Evolutionary conservation across 2,113 vertebrate species (phyloP).

Genomic region (Arizona elegans): DNA sequence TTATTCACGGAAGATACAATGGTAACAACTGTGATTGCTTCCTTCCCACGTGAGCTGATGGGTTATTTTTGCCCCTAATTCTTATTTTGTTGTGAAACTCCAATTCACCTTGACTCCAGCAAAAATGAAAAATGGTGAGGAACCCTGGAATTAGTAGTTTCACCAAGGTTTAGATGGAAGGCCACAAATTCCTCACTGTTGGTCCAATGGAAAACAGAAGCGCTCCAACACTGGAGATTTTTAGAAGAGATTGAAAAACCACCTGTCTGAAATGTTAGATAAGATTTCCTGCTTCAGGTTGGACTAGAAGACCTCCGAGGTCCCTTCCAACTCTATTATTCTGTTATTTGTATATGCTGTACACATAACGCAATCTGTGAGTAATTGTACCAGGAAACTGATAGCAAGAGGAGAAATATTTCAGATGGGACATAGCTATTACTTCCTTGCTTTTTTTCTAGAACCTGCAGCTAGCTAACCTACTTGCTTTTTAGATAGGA

Average conservation of each 20-base stretch:
- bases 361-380: background rate
- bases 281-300: background rate
- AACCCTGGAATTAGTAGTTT: background rate
- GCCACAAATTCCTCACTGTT: background rate
- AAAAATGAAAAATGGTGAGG: background rate
- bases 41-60: background rate
- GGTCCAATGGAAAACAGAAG: background rate
- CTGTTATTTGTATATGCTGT: background rate
- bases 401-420: background rate
- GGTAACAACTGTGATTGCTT: background rate
- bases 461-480: slow-evolving; percentile 1
- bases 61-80: background rate
- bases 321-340: background rate
- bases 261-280: background rate
- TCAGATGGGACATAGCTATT: background rate
- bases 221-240: background rate
- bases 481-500: slow-evolving; percentile 17
- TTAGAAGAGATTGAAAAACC: background rate
- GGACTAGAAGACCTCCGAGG: background rate
- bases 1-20: background rate
- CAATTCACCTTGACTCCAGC: background rate
- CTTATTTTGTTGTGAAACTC: background rate
- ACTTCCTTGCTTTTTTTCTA: slow-evolving; percentile 11
- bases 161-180: background rate
- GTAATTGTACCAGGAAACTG: background rate